These are phyloP conservation scores for Stercorarius parasiticus DNA, from an alignment of 2,113 vertebrate species.

Conservation along the genomic window DNA sequence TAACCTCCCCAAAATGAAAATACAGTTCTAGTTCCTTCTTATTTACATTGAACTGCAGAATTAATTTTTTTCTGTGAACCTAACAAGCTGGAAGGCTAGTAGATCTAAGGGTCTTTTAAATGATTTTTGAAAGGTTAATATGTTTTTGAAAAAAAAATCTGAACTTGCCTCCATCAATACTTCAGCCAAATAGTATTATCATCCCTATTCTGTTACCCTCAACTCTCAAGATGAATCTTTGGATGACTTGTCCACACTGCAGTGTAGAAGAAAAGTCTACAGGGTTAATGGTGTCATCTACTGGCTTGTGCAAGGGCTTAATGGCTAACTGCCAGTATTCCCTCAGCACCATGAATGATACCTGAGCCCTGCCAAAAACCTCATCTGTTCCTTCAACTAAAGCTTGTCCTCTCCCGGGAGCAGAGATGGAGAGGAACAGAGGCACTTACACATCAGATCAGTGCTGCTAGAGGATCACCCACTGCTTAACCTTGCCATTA, in stretches of 20 bases:
- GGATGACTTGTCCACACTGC: neutral
- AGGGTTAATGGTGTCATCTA: neutral
- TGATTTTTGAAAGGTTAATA: neutral
- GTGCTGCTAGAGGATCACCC: neutral
- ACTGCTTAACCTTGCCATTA: neutral
- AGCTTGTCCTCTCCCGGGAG: neutral
- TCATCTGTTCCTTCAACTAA: neutral
- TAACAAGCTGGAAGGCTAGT: neutral
- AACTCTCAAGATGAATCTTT: neutral
- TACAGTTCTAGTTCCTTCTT: neutral
- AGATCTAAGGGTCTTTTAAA: neutral
- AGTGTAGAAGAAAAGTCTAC: neutral
- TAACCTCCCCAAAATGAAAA: neutral
- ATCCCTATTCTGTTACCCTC: neutral
- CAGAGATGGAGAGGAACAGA: neutral
- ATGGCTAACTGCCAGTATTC: neutral
- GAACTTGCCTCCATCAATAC: neutral
- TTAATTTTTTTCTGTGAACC: neutral
- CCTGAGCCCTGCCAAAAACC: neutral
- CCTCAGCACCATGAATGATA: neutral
- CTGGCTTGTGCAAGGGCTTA: neutral
- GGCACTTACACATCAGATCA: fast-evolving
- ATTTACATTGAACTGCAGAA: neutral
- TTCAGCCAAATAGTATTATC: neutral
- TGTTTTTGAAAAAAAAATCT: neutral